Evolutionary conservation across 2,113 vertebrate genomes (phyloP), one percentile per base, ranked within the genome.

Genomic region (Hyperoodon ampullatus): DNA sequence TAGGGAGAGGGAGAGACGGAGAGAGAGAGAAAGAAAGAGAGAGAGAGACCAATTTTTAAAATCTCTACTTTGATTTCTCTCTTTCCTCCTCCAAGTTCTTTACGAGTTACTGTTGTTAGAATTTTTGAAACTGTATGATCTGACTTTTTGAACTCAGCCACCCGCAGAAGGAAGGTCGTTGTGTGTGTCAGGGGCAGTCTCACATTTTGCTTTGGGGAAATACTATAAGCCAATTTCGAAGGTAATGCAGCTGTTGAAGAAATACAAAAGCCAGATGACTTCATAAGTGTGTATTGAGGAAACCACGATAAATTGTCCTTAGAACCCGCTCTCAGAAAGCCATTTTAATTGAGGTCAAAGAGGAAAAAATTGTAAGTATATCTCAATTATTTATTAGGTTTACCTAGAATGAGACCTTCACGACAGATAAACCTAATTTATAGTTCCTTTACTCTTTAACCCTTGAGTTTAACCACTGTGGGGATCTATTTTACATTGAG

Each of bases 151-250:
- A 97, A 94, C 78, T 80, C n/a, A 75, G 42, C 26, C 42, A 86
- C 39, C 80, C 0, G 2, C 42, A 71, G 81, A 71, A 65, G 61
- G 58, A 91, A 47, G 84, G 85, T 84, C 47, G 7, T 19, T 85
- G 23, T 55, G 63, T 60, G 88, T 75, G 78, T 77, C 72, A 33
- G 35, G 3, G 72, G 80, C 68, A 10, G 80, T 44, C 35, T 95
- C 72, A 90, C 39, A 80, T 95, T 97, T 98, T 88, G 86, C 83
- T 96, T 95, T 97, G 78, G 86, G 91, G 92, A 98, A 98, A 87
- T 89, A 28, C 35, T 88, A 6, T 26, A 66, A 26, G 33, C 77
- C 53, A 96, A 6, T 93, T 96, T 94, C 90, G 81, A 97, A 97
- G 78, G 63, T 86, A 95, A 95, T 95, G 70, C 15, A 72, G 98